Conservation (phyloP, 1,140 invertebrate species). For the Sycobia sp. region DNA sequence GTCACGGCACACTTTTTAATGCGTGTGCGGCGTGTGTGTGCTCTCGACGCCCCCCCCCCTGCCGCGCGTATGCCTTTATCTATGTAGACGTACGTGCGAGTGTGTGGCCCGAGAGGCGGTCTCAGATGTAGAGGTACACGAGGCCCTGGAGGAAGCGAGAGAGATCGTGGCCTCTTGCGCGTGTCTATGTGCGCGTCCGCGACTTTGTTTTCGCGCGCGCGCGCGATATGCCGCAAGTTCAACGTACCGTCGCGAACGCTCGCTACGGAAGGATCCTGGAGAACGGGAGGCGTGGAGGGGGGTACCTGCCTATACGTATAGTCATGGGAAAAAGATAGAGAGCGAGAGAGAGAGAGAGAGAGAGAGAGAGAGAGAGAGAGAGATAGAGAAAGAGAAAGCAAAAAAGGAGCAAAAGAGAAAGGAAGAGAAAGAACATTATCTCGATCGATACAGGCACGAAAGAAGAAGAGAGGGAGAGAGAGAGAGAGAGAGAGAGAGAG, state of each 20-base stretch:
- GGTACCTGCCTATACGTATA: too few relatives aligned
- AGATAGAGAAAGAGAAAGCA: too few relatives aligned
- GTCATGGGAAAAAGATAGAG: too few relatives aligned
- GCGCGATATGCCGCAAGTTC: not conserved
- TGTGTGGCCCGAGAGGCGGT: too few relatives aligned
- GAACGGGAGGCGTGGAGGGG: not conserved
- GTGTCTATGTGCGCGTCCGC: not conserved
- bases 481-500: conserved; percentile 17
- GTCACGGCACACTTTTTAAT: conserved; percentile 59
- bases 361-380: too few relatives aligned
- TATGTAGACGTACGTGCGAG: too few relatives aligned
- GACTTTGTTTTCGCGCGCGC: not conserved
- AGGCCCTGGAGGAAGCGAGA: not conserved
- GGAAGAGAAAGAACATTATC: not conserved
- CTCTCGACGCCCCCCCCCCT: not conserved
- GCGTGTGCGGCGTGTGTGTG: not conserved
- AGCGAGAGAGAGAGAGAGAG: too few relatives aligned
- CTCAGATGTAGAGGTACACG: too few relatives aligned
- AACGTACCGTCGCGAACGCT: not conserved
- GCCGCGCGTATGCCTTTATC: too few relatives aligned
- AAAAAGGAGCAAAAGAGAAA: too few relatives aligned
- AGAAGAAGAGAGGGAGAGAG: not conserved
- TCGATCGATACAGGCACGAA: not conserved
- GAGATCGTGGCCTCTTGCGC: not conserved
- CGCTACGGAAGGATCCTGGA: not conserved